phyloP scores from a whole-genome alignment of 2,797 vertebrate species.

The Squalus acanthias region DNA sequence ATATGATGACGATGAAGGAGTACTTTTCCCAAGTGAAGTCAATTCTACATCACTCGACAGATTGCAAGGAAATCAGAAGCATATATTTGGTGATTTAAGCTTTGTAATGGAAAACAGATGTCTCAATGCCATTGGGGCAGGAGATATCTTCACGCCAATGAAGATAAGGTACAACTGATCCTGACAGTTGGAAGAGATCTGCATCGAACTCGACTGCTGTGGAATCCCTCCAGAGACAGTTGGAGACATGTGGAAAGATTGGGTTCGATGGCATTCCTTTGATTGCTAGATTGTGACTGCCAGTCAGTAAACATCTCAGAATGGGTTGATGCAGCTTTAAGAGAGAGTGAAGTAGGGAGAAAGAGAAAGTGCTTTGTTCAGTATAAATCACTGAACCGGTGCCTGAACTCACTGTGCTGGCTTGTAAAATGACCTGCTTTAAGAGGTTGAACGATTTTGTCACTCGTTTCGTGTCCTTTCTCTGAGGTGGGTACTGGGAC shows the following conservation, averaged over 20 bases:
- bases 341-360: conserved; percentile 43
- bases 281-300: neutral
- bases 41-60: neutral
- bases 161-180: conserved; percentile 33
- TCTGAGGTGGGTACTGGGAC: conserved; percentile 53
- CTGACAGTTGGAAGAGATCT: neutral
- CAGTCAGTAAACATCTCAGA: neutral
- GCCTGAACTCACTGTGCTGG: neutral
- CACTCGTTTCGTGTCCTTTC: conserved; percentile 42
- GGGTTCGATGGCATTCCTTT: neutral
- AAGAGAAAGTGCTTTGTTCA: conserved; percentile 55
- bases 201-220: neutral
- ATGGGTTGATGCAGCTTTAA: conserved; percentile 8
- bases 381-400: conserved; percentile 45
- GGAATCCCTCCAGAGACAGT: neutral
- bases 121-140: neutral
- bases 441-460: conserved; percentile 43
- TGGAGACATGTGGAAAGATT: conserved; percentile 10
- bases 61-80: conserved; percentile 19
- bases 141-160: conserved; percentile 20
- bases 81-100: neutral
- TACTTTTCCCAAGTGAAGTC: conserved; percentile 17
- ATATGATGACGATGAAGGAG: neutral
- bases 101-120: conserved; percentile 31
- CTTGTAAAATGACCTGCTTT: conserved; percentile 38